Conservation (phyloP, 2,888 invertebrate genomes). For the Andricus curvator region DNA sequence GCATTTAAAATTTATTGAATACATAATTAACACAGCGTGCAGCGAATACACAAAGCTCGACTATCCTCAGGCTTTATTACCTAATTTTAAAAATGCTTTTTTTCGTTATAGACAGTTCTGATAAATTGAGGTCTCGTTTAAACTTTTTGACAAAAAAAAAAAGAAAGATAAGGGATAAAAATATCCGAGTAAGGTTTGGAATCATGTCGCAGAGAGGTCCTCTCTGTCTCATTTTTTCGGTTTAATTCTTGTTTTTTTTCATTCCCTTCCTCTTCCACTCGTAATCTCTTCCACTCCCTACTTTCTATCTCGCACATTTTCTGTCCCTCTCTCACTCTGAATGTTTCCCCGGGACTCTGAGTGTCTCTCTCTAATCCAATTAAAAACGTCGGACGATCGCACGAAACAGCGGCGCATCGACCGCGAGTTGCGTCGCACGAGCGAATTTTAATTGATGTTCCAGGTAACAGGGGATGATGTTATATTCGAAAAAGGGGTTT, state of each 20-base stretch:
- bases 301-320: constrained; percentile 62
- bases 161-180: neutral
- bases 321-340: constrained; percentile 48
- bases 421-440: constrained; percentile 66
- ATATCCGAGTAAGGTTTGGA: neutral
- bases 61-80: neutral
- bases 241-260: neutral
- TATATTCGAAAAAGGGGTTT: constrained; percentile 48
- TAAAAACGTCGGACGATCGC: constrained; percentile 74
- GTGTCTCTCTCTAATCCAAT: constrained; percentile 74
- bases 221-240: neutral
- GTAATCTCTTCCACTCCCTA: constrained; percentile 62
- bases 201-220: constrained; percentile 3
- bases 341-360: constrained; percentile 42
- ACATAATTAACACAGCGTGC: constrained; percentile 66
- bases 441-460: constrained; percentile 76
- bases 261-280: constrained; percentile 42
- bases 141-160: neutral
- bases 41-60: neutral
- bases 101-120: neutral
- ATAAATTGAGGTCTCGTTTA: neutral
- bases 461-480: constrained; percentile 61
- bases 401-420: constrained; percentile 72
- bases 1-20: constrained; percentile 76
- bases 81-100: neutral